A percentile compares a stretch with the other conserved stretches of the same genome.
These are phyloP conservation scores for Patella vulgata DNA, from an alignment of 1,140 invertebrate genomes.

Conservation along the genomic window DNA sequence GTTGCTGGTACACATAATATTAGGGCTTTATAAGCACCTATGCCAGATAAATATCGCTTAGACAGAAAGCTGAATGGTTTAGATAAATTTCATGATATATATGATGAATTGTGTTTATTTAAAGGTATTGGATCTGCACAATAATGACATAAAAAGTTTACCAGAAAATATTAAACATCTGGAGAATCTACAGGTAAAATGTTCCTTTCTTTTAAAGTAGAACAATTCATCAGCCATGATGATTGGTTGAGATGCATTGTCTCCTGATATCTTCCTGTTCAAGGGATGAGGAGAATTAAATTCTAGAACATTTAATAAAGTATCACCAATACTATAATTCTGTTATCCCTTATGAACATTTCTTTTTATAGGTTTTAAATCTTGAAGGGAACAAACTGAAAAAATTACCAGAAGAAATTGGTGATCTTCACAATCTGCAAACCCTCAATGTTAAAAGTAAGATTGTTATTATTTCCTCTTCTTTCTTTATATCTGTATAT, in stretches of 20 bases:
- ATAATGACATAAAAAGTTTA: conserved; percentile 76
- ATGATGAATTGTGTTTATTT: conserved; percentile 16
- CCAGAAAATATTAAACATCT: conserved; percentile 76
- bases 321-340: no score
- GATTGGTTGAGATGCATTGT: no score
- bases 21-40: background rate
- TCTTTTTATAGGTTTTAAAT: conserved; percentile 71
- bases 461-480: conserved; percentile 8
- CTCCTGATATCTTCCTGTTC: conserved; percentile 1
- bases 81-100: no score
- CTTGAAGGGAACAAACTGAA: conserved; percentile 78
- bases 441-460: conserved; percentile 60
- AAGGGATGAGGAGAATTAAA: no score
- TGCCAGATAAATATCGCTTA: background rate
- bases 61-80: no score
- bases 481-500: no score
- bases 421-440: conserved; percentile 70
- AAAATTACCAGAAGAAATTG: conserved; percentile 73
- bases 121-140: conserved; percentile 78
- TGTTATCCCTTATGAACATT: no score
- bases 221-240: no score
- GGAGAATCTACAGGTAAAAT: conserved; percentile 72
- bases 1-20: no score
- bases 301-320: no score
- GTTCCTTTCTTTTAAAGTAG: no score